Base-by-base conservation (phyloP, 2,113 vertebrate genomes). In the Toxotes jaculatrix region DNA sequence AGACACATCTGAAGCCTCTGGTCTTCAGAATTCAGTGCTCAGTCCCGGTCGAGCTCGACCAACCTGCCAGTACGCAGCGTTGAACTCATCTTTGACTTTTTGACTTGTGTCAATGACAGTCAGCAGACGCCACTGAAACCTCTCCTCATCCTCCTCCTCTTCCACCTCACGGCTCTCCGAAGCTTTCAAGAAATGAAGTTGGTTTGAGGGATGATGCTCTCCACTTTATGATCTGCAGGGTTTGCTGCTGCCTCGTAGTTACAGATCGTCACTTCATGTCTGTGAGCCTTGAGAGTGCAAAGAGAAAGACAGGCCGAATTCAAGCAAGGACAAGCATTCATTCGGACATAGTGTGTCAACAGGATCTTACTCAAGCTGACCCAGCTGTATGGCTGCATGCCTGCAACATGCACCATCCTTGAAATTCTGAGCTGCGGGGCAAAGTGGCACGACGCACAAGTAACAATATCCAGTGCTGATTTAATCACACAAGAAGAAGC, bases 261-360 rank as follows among this genome's bases (percentile, higher is more conserved):
- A 91, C 98, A 99, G 95, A 99, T 97, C 8, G 97, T 99, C 88
- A 99, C 97, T 75, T 98, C 96, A 9, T 99, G 98, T 74, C 97
- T 96, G 85, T 96, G 93, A 86, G 97, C 95, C 98, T 99, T 79
- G 49, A 77, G 21, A 43, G 17, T 2, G 36, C 7, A 56, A 8
- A 57, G 32, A 51, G 32, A 31, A 42, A 60, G 19, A 65, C 2
- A 32, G 5, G 13, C 4, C n/a, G 14, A 31, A 17, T 10, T 34
- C 36, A 14, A n/a, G 34, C 16, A 9, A 1, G 49, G 13, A 36
- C 14, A 55, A 38, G 51, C 38, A 17, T 53, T 27, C 7, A 4
- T 2, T 31, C n/a, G n/a, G n/a, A n/a, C n/a, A n/a, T n/a, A n/a
- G n/a, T n/a, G n/a, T n/a, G n/a, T n/a, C n/a, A n/a, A n/a, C n/a